Base-by-base conservation (phyloP, 2,888 invertebrate genomes). In the Lasioglossum lativentre region DNA sequence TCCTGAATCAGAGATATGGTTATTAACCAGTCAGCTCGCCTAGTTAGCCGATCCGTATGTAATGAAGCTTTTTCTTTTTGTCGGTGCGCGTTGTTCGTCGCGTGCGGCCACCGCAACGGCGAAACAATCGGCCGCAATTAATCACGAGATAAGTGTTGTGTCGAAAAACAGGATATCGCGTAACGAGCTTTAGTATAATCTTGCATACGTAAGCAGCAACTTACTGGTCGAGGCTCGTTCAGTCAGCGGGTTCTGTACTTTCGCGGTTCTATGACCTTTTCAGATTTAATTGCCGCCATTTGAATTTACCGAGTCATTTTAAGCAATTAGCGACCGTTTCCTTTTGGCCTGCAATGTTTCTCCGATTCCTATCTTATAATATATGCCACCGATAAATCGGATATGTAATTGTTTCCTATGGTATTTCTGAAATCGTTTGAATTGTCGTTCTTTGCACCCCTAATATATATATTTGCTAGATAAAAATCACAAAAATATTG, bases 111-210 rank as follows among this genome's bases (percentile, higher is more conserved):
- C 59, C 59, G 59, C 30, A 14, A 27, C n/a, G 30, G 10, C 8
- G 59, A 71, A 72, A 63, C 34, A 71, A 75, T 76, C 63, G 72
- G 66, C 8, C 23, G 30, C 27, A 23, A 45, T 63, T 63, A 76
- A 76, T 81, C 63, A 30, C 47, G 66, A 40, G 34, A 30, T 19
- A 74, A 63, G 59, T n/a, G 75, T 14, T 16, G 38, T 34, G 38
- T 66, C 42, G 71, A 52, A 52, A 23, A 34, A 30, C 16, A 68
- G 34, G 14, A 38, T 52, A 42, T n/a, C n/a, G 30, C 23, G 30
- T 19, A 59, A 59, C 63, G 45, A 40, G 70, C 12, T 70, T 23
- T 12, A 0, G 23, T 12, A 70, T 70, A n/a, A 38, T 34, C 34
- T 34, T 34, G 68, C 68, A 19, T 19, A 68, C 34, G 23, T 8